Percentiles rank a stretch among this genome's conserved stretches.
Evolutionary conservation across 2,797 vertebrate species (phyloP).

Genomic region (Lepidocolaptes lacrymiger): DNA sequence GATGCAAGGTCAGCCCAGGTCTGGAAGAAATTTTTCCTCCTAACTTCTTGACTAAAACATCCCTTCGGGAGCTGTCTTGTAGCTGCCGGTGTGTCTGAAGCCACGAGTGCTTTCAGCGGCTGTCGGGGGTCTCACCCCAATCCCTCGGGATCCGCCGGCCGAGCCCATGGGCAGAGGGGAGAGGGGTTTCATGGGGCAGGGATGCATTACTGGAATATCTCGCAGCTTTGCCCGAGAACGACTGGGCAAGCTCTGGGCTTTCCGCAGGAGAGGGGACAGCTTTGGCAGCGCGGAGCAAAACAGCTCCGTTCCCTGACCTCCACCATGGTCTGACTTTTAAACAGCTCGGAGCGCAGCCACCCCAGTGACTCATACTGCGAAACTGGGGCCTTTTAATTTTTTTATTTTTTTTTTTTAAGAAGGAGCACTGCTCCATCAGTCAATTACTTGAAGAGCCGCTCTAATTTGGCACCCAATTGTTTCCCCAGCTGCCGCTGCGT

Average conservation of each 20-base stretch:
- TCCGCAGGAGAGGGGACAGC: neutral
- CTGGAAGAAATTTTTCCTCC: neutral
- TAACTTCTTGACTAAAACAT: neutral
- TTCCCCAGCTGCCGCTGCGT: slow-evolving; percentile 73
- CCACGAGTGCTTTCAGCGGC: neutral
- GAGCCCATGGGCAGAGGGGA: fast-evolving
- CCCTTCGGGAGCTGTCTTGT: neutral
- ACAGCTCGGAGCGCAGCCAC: neutral
- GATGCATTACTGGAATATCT: neutral
- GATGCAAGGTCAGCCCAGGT: neutral
- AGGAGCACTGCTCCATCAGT: slow-evolving; percentile 28
- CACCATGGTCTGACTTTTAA: neutral
- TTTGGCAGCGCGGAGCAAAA: neutral
- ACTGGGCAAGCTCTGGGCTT: neutral
- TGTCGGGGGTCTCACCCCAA: neutral
- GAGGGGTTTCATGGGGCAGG: fast-evolving
- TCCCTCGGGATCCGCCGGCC: fast-evolving
- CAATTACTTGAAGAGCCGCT: slow-evolving; percentile 51
- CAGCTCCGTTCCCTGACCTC: neutral
- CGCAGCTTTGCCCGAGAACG: fast-evolving
- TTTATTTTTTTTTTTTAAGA: neutral
- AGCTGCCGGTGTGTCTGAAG: neutral
- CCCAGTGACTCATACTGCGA: slow-evolving; percentile 7
- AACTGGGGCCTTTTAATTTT: neutral
- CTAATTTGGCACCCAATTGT: slow-evolving; percentile 71